phyloP scores from a whole-genome alignment of 2,888 invertebrate genomes.

The Acholoe squamosa region DNA sequence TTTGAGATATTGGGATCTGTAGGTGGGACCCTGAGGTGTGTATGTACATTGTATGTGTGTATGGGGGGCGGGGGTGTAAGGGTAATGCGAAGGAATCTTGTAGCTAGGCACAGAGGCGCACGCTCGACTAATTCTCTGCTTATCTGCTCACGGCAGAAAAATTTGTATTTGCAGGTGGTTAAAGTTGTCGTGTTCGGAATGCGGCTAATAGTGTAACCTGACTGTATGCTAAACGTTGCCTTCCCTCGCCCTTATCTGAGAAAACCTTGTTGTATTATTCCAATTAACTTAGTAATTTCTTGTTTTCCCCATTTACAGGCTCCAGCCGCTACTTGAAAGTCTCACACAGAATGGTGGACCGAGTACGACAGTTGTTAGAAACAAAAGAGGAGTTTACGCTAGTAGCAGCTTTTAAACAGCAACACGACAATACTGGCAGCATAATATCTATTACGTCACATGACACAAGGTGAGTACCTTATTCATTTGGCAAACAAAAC shows the following conservation, averaged over 20 bases:
- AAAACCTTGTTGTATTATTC: no score
- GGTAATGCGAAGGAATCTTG: not conserved
- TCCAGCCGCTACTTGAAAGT: constrained; percentile 10
- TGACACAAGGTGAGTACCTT: constrained; percentile 59
- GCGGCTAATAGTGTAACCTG: not conserved
- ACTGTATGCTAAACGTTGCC: not conserved
- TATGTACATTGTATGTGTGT: no score
- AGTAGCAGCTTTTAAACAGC: constrained; percentile 65
- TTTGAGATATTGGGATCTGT: not conserved
- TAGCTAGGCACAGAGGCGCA: not conserved
- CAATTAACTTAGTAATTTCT: not conserved
- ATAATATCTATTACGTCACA: constrained; percentile 63
- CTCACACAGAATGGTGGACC: not conserved
- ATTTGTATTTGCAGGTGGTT: not conserved
- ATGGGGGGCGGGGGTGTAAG: no score
- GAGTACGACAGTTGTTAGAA: constrained; percentile 13
- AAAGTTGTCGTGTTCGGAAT: not conserved
- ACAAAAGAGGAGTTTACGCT: constrained; percentile 64
- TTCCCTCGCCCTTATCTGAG: no score
- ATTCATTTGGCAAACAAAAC: not conserved
- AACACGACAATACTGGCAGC: constrained; percentile 63
- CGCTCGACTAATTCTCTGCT: not conserved
- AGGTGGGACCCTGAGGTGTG: not conserved
- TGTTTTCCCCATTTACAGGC: not conserved
- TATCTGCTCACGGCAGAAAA: not conserved